Evolutionary conservation across 2,888 invertebrate species (phyloP), one percentile per base, ranked within the genome.

Genomic region (Achlya flavicornis): DNA sequence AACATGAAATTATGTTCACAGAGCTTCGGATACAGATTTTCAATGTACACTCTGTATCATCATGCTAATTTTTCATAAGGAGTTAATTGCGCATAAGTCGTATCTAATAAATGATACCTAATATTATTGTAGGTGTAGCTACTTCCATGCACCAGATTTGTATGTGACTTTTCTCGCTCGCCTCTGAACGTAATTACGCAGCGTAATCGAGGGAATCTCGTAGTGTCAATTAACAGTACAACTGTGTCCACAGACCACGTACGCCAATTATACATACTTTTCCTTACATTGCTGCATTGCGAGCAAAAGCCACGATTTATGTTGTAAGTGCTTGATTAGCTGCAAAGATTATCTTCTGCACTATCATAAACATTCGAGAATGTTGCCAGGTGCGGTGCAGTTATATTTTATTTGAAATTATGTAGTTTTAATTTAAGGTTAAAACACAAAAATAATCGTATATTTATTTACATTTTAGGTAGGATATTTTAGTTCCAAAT

Each of bases 191-290:
- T 76, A 80, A 80, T 80, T 77, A 76, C 74, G 66, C 62, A 64
- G 60, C 61, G 67, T 73, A 67, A 74, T 78, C 69, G 69, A 72
- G 76, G 70, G 74, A 82, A 83, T 79, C 78, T 81, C 67, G 76
- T 74, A 65, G 68, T 76, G 75, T 79, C 84, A 85, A 84, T 85
- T 85, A 84, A 78, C 72, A 74, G 70, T 61, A 73, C 68, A 58
- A 62, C 70, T 65, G 74, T 67, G 67, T 41, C 60, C 53, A 53
- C 53, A 26, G 60, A 60, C 41, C 60, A 71, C 71, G 66, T 77
- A 67, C 72, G 74, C 76, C 78, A 82, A 84, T 82, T 83, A 83
- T 72, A 78, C 75, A 77, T 74, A 77, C 60, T 60, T 41, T 60
- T 60, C 60, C 60, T 41, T 41, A 41, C 74, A 66, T 69, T 75